Conservation (phyloP, 2,797 vertebrate species). For the Xyrichtys novacula region DNA sequence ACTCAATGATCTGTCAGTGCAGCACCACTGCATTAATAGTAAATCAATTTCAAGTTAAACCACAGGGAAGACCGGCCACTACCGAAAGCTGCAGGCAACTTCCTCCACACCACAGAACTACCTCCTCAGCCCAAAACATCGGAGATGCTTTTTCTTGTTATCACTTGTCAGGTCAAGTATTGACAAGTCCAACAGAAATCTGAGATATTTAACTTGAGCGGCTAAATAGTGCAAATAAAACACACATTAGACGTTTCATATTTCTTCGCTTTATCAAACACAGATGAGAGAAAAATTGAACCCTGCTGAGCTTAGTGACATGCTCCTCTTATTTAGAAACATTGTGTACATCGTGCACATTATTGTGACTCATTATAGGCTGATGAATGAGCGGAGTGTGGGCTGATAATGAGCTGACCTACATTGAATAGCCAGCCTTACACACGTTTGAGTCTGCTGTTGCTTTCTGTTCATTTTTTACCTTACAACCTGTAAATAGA, state of each 20-base stretch:
- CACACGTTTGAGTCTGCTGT: constrained; percentile 15
- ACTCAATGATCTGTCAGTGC: background rate
- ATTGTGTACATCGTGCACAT: background rate
- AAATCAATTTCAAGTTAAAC: background rate
- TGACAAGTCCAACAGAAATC: background rate
- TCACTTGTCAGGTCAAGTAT: background rate
- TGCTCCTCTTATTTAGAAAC: background rate
- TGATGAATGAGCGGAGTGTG: constrained; percentile 11
- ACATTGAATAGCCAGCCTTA: constrained; percentile 36
- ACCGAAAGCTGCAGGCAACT: background rate
- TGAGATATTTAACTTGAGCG: background rate
- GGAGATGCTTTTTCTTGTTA: too few species aligned
- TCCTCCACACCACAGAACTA: background rate
- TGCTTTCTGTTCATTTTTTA: background rate
- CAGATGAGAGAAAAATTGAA: background rate
- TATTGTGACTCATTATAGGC: constrained; percentile 1
- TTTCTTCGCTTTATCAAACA: background rate
- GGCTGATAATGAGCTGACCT: constrained; percentile 49
- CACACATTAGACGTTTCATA: background rate
- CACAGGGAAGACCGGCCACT: background rate
- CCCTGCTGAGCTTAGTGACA: background rate
- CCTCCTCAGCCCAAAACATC: background rate
- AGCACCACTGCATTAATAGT: background rate
- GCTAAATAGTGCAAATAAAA: constrained; percentile 1
- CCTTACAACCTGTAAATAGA: background rate